These are phyloP conservation scores for Enoplosus armatus DNA, from an alignment of 2,797 vertebrate species.

Conservation along the genomic window DNA sequence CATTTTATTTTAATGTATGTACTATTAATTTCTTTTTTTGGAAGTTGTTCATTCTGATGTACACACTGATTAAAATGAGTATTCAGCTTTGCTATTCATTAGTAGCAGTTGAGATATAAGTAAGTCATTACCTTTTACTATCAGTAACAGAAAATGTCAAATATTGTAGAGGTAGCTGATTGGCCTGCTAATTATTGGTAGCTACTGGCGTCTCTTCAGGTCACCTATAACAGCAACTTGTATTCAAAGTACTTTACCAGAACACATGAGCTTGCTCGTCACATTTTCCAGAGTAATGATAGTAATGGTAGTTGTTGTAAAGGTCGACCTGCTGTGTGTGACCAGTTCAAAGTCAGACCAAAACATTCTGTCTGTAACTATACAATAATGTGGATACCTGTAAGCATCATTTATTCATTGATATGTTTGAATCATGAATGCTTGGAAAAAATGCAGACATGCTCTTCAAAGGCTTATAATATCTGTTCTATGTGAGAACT, in stretches of 20 bases:
- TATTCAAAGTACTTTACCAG: background rate
- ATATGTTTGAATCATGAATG: background rate
- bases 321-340: background rate
- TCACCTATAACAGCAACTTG: background rate
- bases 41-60: background rate
- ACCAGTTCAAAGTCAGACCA: background rate
- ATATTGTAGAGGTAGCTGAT: too few species aligned
- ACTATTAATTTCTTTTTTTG: too few species aligned
- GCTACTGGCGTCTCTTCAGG: background rate
- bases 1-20: background rate
- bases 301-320: background rate
- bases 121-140: background rate
- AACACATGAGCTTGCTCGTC: background rate
- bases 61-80: background rate
- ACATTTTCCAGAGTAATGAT: background rate
- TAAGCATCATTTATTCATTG: background rate
- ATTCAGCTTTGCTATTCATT: background rate
- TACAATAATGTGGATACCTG: background rate
- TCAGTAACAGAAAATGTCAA: background rate
- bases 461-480: background rate
- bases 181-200: background rate
- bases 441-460: background rate
- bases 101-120: background rate
- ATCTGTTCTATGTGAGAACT: conserved; percentile 7
- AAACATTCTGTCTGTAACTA: background rate